Conservation (phyloP, 2,113 vertebrate genomes). For the Tretioscincus oriximinensis region DNA sequence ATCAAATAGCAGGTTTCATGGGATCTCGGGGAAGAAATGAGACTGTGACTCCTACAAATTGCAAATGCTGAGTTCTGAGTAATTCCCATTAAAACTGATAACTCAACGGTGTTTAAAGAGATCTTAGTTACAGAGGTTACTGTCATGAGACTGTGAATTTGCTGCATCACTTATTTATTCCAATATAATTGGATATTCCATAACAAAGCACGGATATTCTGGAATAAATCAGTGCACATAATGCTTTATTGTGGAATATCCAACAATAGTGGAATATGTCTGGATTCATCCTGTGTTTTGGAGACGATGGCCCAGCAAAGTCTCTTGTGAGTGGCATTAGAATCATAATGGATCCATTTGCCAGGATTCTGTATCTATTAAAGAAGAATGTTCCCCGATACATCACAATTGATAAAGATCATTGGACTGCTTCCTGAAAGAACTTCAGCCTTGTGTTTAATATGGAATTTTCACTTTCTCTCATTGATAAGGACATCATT, state of each 20-base stretch:
- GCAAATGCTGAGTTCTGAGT: not conserved
- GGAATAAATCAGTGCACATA: no score
- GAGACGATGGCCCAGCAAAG: not conserved
- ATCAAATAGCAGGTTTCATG: conserved; percentile 11
- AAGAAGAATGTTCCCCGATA: not conserved
- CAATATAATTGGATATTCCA: no score
- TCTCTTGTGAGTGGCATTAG: not conserved
- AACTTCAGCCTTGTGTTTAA: not conserved
- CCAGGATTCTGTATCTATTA: not conserved
- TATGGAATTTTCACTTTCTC: not conserved
- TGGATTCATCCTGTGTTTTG: not conserved
- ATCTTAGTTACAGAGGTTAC: not conserved
- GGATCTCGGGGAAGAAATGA: conserved; percentile 16
- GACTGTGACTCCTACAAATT: not conserved
- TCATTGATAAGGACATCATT: not conserved
- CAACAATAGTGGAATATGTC: no score
- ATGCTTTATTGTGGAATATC: no score
- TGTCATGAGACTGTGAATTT: not conserved
- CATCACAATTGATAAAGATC: not conserved
- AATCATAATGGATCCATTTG: not conserved
- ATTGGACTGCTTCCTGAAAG: not conserved
- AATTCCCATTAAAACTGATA: not conserved
- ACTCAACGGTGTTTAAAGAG: not conserved
- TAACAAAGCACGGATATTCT: no score
- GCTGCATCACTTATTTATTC: not conserved